These are phyloP conservation scores for Turnix velox DNA, from an alignment of 2,113 vertebrate species.

Conservation along the genomic window DNA sequence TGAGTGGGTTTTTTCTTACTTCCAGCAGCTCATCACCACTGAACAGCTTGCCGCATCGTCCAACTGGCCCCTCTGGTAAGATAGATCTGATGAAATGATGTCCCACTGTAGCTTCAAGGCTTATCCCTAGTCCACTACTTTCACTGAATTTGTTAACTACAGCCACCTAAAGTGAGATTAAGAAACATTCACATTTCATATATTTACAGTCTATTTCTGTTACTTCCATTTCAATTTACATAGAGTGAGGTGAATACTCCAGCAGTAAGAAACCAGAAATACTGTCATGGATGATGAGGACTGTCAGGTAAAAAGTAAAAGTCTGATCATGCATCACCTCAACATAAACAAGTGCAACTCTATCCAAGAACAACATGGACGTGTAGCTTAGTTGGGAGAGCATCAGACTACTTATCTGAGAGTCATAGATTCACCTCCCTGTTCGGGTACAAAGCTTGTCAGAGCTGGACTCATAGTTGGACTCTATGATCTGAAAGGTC, in stretches of 20 bases:
- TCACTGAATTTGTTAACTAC: conserved; percentile 91
- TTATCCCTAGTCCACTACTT: conserved; percentile 93
- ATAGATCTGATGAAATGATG: conserved; percentile 95
- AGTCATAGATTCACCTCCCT: no score
- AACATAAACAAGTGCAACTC: neutral
- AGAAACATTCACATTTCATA: neutral
- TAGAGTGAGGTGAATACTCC: neutral
- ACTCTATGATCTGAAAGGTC: no score
- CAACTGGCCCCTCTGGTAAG: conserved; percentile 92
- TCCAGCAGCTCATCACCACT: conserved; percentile 94
- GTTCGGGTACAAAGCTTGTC: no score
- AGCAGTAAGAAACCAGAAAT: neutral
- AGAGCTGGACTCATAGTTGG: no score
- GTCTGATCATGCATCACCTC: neutral
- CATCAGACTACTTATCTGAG: no score
- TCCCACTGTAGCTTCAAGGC: conserved; percentile 86
- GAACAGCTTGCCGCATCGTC: conserved; percentile 87
- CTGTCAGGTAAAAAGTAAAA: neutral
- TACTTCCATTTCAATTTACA: neutral
- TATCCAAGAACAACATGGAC: neutral
- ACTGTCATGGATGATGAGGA: neutral
- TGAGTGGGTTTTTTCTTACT: conserved; percentile 70
- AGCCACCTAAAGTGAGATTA: conserved; percentile 78
- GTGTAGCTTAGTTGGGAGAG: no score
- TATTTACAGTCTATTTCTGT: neutral